phyloP scores from a whole-genome alignment of 2,113 vertebrate genomes.

The Heliornis fulica region DNA sequence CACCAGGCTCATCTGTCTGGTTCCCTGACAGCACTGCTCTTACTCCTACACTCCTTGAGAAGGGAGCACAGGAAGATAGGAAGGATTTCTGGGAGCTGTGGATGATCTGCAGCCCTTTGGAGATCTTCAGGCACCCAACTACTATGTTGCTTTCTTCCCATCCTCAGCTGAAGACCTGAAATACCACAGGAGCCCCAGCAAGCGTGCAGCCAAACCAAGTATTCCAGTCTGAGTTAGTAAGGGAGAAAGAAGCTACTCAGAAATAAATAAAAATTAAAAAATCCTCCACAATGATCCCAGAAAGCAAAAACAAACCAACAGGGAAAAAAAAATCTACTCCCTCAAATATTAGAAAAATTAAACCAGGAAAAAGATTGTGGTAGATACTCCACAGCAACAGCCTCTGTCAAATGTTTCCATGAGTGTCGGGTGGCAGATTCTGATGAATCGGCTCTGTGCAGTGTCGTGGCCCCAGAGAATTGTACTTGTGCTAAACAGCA shows the following conservation, averaged over 20 bases:
- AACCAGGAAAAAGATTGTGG: not conserved
- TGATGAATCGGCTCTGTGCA: not conserved
- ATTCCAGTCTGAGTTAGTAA: not conserved
- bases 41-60: not conserved
- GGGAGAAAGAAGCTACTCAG: not conserved
- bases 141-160: not conserved
- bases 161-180: not conserved
- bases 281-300: no score
- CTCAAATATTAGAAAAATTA: not conserved
- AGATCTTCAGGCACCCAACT: not conserved
- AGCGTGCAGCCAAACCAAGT: not conserved
- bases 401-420: not conserved
- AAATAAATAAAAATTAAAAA: not conserved
- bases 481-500: not conserved
- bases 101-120: not conserved
- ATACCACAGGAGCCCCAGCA: not conserved
- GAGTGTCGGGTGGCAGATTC: fast-evolving
- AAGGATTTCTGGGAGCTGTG: not conserved
- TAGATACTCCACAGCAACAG: not conserved
- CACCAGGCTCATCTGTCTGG: fast-evolving
- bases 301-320: not conserved
- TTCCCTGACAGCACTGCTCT: not conserved
- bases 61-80: not conserved
- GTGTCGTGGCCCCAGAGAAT: not conserved
- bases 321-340: not conserved